Percentiles rank a stretch among this genome's conserved stretches.
Evolutionary conservation across 2,888 invertebrate species (phyloP).

Genomic region (Sminthurinus aureus): DNA sequence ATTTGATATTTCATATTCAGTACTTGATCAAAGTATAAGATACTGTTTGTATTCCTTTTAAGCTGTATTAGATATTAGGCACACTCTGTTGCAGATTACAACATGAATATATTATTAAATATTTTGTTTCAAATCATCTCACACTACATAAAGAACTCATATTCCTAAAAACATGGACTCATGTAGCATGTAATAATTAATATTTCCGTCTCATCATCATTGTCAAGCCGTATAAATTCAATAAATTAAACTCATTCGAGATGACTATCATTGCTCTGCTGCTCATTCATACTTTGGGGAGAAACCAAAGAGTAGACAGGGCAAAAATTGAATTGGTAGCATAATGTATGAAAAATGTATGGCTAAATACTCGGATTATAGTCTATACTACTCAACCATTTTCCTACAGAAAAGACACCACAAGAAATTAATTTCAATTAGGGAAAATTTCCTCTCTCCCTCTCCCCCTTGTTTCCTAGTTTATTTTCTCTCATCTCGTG

Average conservation of each 20-base stretch:
- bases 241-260: conserved; percentile 23
- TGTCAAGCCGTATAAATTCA: not conserved
- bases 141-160: too few relatives aligned
- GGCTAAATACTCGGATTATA: not conserved
- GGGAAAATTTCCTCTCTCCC: not conserved
- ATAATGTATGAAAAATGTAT: not conserved
- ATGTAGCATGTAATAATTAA: too few relatives aligned
- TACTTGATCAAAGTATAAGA: too few relatives aligned
- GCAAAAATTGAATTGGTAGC: conserved; percentile 5
- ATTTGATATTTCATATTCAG: too few relatives aligned
- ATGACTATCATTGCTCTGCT: conserved; percentile 6
- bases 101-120: too few relatives aligned
- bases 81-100: too few relatives aligned
- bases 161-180: too few relatives aligned
- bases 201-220: not conserved
- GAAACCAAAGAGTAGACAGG: not conserved
- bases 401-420: not conserved
- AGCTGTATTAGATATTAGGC: too few relatives aligned
- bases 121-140: too few relatives aligned
- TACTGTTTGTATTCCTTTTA: too few relatives aligned
- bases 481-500: too few relatives aligned
- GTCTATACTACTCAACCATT: not conserved
- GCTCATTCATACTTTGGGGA: not conserved
- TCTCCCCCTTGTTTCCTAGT: too few relatives aligned
- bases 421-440: not conserved